phyloP scores from a whole-genome alignment of 2,797 vertebrate species.

The Aselliscus stoliczkanus region DNA sequence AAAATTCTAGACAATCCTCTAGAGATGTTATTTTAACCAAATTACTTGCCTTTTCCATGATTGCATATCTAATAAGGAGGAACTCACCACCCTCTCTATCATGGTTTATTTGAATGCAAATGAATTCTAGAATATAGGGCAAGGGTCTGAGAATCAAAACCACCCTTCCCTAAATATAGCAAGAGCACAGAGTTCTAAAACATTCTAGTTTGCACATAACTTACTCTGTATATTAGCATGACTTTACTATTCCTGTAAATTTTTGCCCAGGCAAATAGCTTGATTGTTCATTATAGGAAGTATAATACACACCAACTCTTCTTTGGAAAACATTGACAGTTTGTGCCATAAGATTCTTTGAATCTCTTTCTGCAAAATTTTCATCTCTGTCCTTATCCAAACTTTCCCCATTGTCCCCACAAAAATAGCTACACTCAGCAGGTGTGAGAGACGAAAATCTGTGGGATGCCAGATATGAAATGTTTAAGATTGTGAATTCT shows the following conservation, averaged over 20 bases:
- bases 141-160: not conserved
- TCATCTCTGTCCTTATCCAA: not conserved
- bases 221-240: not conserved
- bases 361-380: not conserved
- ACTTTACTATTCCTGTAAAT: not conserved
- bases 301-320: not conserved
- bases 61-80: fast-evolving
- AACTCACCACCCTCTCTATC: fast-evolving
- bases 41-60: not conserved
- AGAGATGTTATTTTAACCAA: not conserved
- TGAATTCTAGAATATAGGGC: not conserved
- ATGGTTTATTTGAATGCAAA: not conserved
- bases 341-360: not conserved
- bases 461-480: not conserved
- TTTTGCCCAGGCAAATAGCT: not conserved
- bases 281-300: not conserved
- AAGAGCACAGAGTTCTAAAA: not conserved
- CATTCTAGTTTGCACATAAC: not conserved
- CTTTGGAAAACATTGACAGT: not conserved
- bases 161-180: fast-evolving
- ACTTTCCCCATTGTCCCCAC: not conserved
- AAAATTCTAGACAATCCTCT: not conserved
- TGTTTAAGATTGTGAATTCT: not conserved
- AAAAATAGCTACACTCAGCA: not conserved
- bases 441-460: fast-evolving